A percentile compares a stretch with the other conserved stretches of the same genome.
Conservation (phyloP, 2,113 vertebrate species). For the Melanerpes aurifrons region DNA sequence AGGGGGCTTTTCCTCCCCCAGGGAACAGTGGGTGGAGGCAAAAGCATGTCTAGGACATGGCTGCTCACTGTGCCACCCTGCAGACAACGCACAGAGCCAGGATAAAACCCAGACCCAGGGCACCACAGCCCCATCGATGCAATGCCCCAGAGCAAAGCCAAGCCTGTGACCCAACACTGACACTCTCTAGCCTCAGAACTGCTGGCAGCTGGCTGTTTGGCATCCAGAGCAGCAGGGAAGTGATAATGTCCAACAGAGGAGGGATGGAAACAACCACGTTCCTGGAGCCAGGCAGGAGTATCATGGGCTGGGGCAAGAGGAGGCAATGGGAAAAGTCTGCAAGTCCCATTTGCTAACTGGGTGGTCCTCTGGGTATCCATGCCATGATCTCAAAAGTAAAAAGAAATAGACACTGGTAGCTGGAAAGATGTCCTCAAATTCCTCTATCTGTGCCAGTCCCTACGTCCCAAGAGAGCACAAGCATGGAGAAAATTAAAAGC, state of each 20-base stretch:
- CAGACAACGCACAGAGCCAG: background rate
- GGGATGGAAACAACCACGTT: background rate
- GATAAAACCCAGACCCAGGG: background rate
- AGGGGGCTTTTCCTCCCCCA: background rate
- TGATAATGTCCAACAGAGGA: background rate
- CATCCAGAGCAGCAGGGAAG: constrained; percentile 20
- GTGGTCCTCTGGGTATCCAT: constrained; percentile 59
- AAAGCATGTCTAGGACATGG: background rate
- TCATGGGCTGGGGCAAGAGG: accelerated
- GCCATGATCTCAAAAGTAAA: background rate
- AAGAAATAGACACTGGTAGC: background rate
- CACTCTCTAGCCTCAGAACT: background rate
- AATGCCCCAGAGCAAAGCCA: background rate
- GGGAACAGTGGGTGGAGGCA: background rate
- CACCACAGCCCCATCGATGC: background rate
- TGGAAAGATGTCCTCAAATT: constrained; percentile 35
- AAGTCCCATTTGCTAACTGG: constrained; percentile 7
- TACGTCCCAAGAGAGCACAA: background rate
- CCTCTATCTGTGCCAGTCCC: constrained; percentile 65
- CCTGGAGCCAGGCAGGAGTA: background rate
- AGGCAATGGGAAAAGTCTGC: background rate
- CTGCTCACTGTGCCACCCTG: background rate
- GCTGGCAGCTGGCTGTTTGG: background rate
- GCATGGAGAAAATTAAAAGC: constrained; percentile 57
- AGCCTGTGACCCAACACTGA: background rate